Evolutionary conservation across 2,888 invertebrate genomes (phyloP), one percentile per base, ranked within the genome.

Genomic region (Tenthredo notha): DNA sequence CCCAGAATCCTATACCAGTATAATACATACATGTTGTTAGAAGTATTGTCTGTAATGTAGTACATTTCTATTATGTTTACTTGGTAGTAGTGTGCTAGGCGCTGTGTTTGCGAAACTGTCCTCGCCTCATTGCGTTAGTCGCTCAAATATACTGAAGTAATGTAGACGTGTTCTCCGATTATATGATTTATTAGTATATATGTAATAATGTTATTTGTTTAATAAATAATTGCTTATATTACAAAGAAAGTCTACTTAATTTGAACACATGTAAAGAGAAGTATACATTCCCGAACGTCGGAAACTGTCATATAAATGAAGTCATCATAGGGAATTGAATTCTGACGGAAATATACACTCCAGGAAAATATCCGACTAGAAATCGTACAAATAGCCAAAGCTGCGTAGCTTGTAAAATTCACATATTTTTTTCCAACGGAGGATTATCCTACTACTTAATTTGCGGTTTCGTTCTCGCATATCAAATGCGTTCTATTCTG

Each of bases 321-420:
- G 80, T 61, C 80, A 40, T 80, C 58, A 21, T 61, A 6, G n/a
- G 80, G 40, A 80, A 80, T 80, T 37, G 80, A 43, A 80, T 40
- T 80, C 61, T 12, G 58, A 58, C 40, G 58, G 25, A 29, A 54
- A 61, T 61, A 70, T 70, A 72, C 21, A 4, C 40, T 10, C 7
- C 10, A 21, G 50, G 40, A 80, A 80, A 61, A 58, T 15, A 80
- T 40, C 37, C 33, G 75, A 43, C 12, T 18, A 33, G 29, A 47
- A 25, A 18, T 54, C n/a, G 50, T 54, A 33, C 9, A 29, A 54
- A 9, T 54, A 77, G 54, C 77, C 50, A 29, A 50, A 47, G 29
- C 29, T 80, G 54, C 80, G 40, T 80, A 61, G 21, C 80, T 21
- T 61, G 80, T 7, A 61, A 61, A 61, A 80, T 80, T 58, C 40